Base-by-base conservation (phyloP, 2,888 invertebrate species). In the Melikaiella ostensackeni region DNA sequence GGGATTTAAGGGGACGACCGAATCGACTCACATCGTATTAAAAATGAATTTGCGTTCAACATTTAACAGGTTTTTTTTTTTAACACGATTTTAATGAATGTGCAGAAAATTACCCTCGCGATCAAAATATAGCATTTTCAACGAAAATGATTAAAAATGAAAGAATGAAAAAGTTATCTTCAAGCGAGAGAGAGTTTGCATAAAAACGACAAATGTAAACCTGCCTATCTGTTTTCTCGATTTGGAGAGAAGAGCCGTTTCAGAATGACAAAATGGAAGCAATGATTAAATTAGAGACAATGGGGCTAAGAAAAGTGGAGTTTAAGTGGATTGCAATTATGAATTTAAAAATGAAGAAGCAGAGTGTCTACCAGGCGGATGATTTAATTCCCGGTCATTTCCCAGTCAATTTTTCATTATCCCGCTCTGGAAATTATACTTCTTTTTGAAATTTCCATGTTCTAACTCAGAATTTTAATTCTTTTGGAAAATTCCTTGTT, bases 141-240 rank as follows among this genome's bases (percentile, higher is more conserved):
- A 55, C 8, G 0, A 21, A 55, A 55, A 55, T 11, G 0, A 21
- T 55, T 21, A 3, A 55, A 55, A 55, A 55, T 55, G 11, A 55
- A 55, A 21, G 2, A 21, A 55, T 55, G 0, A 0, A 55, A 57
- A 24, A 24, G 3, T 5, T 4, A 57, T 11, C 7, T 24, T 57
- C n/a, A 55, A 55, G 50, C 50, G 24, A 57, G 5, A 24, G 13
- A 13, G 9, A 11, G 33, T 63, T 21, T 16, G 3, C 24, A 11
- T 24, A 55, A 75, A 38, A 64, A 80, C 50, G 74, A 82, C 85
- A 87, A 87, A 87, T 87, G 86, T 85, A 86, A 87, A 87, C 86
- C 85, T 87, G 86, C 81, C 85, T 84, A 83, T 83, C 75, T 70
- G 66, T 27, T 66, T 46, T 30, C 11, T 70, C n/a, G 19, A 46